Percentiles rank a stretch among this genome's conserved stretches.
phyloP scores from a whole-genome alignment of 2,888 invertebrate species.

The Sphaerolaimus hirsutus region DNA sequence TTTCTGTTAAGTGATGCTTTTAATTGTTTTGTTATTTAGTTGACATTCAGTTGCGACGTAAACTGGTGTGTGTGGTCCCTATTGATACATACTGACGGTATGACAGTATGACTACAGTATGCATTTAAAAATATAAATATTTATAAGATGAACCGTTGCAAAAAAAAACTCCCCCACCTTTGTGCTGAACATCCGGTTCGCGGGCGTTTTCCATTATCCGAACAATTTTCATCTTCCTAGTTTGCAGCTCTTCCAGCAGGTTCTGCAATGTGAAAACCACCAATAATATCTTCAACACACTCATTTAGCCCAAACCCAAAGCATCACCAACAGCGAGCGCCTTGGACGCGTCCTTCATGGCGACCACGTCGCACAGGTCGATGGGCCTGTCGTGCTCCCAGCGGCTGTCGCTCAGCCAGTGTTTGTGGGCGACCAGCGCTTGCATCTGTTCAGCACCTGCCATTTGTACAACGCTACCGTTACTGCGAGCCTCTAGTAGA shows the following conservation, averaged over 20 bases:
- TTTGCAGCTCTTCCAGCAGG: slow-evolving; percentile 6
- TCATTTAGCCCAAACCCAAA: neutral
- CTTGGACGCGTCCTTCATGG: slow-evolving; percentile 3
- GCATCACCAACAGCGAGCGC: slow-evolving; percentile 2
- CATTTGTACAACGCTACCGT: too few species aligned
- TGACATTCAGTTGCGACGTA: too few species aligned
- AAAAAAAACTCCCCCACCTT: slow-evolving; percentile 6
- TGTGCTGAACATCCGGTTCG: slow-evolving; percentile 5
- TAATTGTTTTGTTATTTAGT: too few species aligned
- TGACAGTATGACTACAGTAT: too few species aligned
- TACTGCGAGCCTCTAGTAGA: too few species aligned
- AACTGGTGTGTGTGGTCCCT: too few species aligned
- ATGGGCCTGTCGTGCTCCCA: slow-evolving; percentile 10
- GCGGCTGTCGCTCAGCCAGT: slow-evolving; percentile 20
- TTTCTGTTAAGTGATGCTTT: too few species aligned
- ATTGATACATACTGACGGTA: too few species aligned
- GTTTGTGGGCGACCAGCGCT: slow-evolving; percentile 13
- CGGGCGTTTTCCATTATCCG: slow-evolving; percentile 5
- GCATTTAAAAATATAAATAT: too few species aligned
- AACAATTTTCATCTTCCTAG: slow-evolving; percentile 5
- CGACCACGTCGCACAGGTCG: slow-evolving; percentile 3
- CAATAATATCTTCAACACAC: too few species aligned
- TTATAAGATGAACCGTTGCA: too few species aligned
- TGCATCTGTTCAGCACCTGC: slow-evolving; percentile 9
- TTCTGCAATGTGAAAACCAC: slow-evolving; percentile 2